Evolutionary conservation across 1,140 invertebrate species (phyloP), one percentile per base, ranked within the genome.

Genomic region (Asbolus verrucosus): DNA sequence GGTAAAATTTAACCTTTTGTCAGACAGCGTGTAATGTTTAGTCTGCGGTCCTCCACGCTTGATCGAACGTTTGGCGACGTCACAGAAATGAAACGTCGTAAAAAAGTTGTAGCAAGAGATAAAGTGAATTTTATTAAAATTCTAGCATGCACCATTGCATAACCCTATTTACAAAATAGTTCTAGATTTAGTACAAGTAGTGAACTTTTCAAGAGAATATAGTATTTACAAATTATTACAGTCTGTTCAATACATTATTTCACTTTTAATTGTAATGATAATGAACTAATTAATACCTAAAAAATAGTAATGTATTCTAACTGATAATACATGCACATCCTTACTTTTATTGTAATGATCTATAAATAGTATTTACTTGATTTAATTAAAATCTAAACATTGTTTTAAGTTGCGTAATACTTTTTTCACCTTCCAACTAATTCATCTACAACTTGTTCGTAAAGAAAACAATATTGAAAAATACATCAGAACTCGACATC

Each of bases 41-140:
- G n/a, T n/a, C n/a, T n/a, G n/a, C n/a, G n/a, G n/a, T n/a, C n/a
- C n/a, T n/a, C n/a, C n/a, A n/a, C n/a, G n/a, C n/a, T n/a, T n/a
- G n/a, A n/a, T n/a, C n/a, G n/a, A n/a, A n/a, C n/a, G n/a, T n/a
- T n/a, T n/a, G n/a, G n/a, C n/a, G n/a, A n/a, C n/a, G 27, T 30
- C 9, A 30, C 33, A 36, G 3, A 36, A 11, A 36, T 36, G 27
- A 27, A 27, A 27, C 24, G 24, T 8, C 8, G 24, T 13, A 30
- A 14, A 30, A 27, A 54, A 54, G 9, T 18, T 65, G 54, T 73
- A 73, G 72, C 69, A 74, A 74, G 74, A 76, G 75, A 74, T 70
- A 76, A 76, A 74, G 73, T 76, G 73, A 73, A 76, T 76, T 76
- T 76, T 76, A 76, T 76, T 76, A 74, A 76, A 76, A 74, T 74